These are phyloP conservation scores for Caenorhabditis afra DNA, from an alignment of 2,888 invertebrate species.

Conservation along the genomic window DNA sequence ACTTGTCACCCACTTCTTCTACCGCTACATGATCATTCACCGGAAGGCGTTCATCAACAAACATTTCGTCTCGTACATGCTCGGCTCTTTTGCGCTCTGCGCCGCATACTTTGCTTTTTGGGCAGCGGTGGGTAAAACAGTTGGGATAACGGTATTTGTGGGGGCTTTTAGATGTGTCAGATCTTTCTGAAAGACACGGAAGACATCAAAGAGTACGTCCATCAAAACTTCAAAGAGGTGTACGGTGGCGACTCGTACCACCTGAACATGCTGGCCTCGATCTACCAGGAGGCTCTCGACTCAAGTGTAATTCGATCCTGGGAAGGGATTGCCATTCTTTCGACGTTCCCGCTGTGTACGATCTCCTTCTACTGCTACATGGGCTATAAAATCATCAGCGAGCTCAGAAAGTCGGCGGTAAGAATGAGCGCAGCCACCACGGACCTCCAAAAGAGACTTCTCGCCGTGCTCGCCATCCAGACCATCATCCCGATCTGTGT, in stretches of 20 bases:
- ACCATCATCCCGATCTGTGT: conserved; percentile 18
- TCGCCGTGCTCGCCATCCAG: conserved; percentile 19
- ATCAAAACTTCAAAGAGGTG: neutral
- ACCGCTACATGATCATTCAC: conserved; percentile 8
- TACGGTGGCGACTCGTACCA: neutral
- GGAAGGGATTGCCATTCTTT: neutral
- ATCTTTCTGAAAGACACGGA: neutral
- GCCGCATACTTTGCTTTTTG: neutral
- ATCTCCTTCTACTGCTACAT: conserved; percentile 1
- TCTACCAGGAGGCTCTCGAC: neutral
- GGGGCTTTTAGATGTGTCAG: neutral
- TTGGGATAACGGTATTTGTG: too few species aligned
- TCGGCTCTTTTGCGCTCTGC: neutral
- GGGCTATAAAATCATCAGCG: neutral
- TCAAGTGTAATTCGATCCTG: neutral
- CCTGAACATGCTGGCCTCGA: neutral
- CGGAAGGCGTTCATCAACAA: neutral
- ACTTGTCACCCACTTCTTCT: conserved; percentile 18
- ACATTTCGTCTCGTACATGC: neutral
- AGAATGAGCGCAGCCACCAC: neutral
- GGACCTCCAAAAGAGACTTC: conserved; percentile 12
- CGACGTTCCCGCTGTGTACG: neutral
- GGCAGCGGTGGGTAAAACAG: neutral
- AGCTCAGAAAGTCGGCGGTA: neutral
- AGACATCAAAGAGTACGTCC: neutral